Evolutionary conservation across 1,140 invertebrate species (phyloP), one percentile per base, ranked within the genome.

Genomic region (Hycleus cichorii): DNA sequence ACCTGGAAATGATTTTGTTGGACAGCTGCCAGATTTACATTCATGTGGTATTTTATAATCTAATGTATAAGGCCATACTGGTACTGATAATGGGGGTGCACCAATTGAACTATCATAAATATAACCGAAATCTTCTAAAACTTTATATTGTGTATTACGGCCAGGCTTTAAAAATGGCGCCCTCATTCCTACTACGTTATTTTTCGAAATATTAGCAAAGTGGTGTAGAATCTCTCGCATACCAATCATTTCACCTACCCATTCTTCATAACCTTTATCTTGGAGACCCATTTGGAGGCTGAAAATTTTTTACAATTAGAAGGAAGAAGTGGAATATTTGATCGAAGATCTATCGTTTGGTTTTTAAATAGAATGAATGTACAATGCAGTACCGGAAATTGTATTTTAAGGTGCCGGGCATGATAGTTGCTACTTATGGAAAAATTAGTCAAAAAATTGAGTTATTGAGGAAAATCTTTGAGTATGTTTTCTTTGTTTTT

Each of bases 51-150:
- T 91, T 75, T 90, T 90, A 73, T 89, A 92, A 73, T 95, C 92
- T 1, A 95, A 80, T 1, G 93, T 95, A 75, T 95, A 95, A 0
- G 93, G 93, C 93, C 93, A 96, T 44, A 94, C 84, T n/a, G 93
- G 92, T 27, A 86, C 79, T 59, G 83, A 81, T 1, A 83, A 73
- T n/a, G 89, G 88, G 2, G 91, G 91, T 25, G 90, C 89, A 40
- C 90, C 88, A 58, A 95, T 83, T 2, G 90, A 93, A 66, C 91
- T 93, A 71, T 95, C 93, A 73, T 94, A 96, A 60, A 93, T 89
- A 70, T 91, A 93, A 3, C 89, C 89, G 72, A 93, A 94, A 72
- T 95, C 91, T 78, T 91, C 88, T 45, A 93, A 74, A 12, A 93
- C 90, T 78, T 93, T 91, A 71, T 91, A 95, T 74, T 95, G 92